These are phyloP conservation scores for Paramormyrops hopkinsi DNA, from an alignment of 2,797 vertebrate genomes.

Conservation along the genomic window DNA sequence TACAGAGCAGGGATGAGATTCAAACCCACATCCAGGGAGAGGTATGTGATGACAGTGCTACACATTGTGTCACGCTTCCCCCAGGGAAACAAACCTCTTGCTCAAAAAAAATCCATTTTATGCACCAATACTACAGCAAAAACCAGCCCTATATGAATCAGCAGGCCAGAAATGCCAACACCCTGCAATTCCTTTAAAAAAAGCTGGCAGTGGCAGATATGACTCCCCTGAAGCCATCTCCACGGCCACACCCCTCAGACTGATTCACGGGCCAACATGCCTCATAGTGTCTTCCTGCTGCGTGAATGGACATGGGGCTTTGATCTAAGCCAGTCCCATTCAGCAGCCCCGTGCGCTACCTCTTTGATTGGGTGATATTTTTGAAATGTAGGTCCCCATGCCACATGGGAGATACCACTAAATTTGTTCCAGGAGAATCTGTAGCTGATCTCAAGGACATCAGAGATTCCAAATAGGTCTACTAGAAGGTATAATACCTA, in stretches of 20 bases:
- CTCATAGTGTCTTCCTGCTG: neutral
- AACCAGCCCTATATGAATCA: neutral
- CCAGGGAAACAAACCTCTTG: neutral
- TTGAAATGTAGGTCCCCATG: slow-evolving; percentile 48
- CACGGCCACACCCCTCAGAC: neutral
- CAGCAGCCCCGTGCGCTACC: slow-evolving; percentile 28
- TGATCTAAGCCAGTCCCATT: slow-evolving; percentile 22
- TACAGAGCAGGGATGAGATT: neutral
- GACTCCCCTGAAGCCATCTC: neutral
- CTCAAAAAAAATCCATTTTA: neutral
- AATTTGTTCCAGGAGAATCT: slow-evolving; percentile 35
- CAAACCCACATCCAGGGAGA: neutral
- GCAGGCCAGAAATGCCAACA: neutral
- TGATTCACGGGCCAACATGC: neutral
- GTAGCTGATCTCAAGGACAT: slow-evolving; percentile 33
- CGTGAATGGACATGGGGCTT: slow-evolving; percentile 17
- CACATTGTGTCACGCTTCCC: neutral
- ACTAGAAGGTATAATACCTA: neutral
- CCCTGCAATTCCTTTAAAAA: neutral
- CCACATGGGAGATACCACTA: slow-evolving; percentile 43
- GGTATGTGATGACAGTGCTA: neutral
- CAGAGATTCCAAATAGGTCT: slow-evolving; percentile 7
- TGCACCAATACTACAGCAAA: neutral
- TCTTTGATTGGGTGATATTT: slow-evolving; percentile 50
- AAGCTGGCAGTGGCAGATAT: neutral